Percentiles rank a stretch among this genome's conserved stretches.
Evolutionary conservation across 2,797 vertebrate genomes (phyloP).

Genomic region (Botia almorhae): DNA sequence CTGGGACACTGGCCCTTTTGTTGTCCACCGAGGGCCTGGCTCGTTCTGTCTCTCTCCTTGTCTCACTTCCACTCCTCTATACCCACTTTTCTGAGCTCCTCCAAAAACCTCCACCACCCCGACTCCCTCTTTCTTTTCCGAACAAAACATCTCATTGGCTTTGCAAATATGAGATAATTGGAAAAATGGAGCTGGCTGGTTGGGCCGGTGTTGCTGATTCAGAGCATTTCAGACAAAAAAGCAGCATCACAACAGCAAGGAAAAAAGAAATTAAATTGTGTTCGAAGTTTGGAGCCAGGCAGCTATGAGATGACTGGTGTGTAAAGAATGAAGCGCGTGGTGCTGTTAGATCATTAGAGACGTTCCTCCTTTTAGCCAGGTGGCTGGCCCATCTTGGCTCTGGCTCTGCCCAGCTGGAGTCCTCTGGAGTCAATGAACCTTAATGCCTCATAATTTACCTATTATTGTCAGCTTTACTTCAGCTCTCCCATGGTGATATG

Average conservation of each 20-base stretch:
- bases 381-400: slow-evolving; percentile 78
- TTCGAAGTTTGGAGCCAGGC: slow-evolving; percentile 55
- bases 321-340: not conserved
- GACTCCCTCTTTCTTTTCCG: slow-evolving; percentile 67
- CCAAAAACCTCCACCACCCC: slow-evolving; percentile 59
- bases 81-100: slow-evolving; percentile 39
- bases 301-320: slow-evolving; percentile 13
- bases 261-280: slow-evolving; percentile 65
- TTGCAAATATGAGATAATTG: slow-evolving; percentile 97
- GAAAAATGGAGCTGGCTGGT: slow-evolving; percentile 85
- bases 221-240: slow-evolving; percentile 68
- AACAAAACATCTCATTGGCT: slow-evolving; percentile 61
- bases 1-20: slow-evolving; percentile 95
- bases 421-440: slow-evolving; percentile 77
- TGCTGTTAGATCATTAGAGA: slow-evolving; percentile 32
- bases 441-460: slow-evolving; percentile 75
- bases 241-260: slow-evolving; percentile 62
- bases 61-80: slow-evolving; percentile 62
- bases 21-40: slow-evolving; percentile 86
- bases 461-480: slow-evolving; percentile 62
- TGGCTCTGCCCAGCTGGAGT: slow-evolving; percentile 75
- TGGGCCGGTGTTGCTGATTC: slow-evolving; percentile 69
- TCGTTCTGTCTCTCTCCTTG: slow-evolving; percentile 71
- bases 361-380: slow-evolving; percentile 67
- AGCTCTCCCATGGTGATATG: slow-evolving; percentile 15